Conservation (phyloP, 2,797 vertebrate species). For the Distichodus sexfasciatus region DNA sequence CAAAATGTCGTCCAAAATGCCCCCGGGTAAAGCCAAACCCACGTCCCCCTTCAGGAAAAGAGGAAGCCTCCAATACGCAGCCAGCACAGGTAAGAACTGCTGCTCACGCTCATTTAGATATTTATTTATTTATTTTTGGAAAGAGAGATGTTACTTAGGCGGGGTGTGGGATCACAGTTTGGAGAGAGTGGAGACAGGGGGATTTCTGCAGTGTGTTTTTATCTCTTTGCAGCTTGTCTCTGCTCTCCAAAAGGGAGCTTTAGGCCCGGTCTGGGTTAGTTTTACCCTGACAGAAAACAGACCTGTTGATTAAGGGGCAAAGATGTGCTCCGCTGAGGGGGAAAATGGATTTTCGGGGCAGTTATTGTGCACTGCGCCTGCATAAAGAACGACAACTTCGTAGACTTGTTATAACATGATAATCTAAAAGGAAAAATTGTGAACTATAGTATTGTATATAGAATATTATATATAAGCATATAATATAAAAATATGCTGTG, state of each 20-base stretch:
- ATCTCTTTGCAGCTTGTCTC: neutral
- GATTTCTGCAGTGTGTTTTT: neutral
- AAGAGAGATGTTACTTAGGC: neutral
- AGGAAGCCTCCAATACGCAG: conserved; percentile 82
- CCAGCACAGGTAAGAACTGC: conserved; percentile 80
- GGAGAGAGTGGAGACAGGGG: neutral
- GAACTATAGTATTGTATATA: too few relatives aligned
- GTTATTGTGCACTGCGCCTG: neutral
- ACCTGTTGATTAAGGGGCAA: conserved; percentile 70
- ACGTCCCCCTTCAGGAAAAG: conserved; percentile 85
- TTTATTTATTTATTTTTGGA: too few relatives aligned
- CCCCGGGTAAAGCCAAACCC: conserved; percentile 65
- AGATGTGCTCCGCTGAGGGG: neutral
- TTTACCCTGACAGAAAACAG: neutral
- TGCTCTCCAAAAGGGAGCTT: neutral
- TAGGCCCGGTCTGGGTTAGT: neutral
- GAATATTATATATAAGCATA: too few relatives aligned
- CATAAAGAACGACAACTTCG: neutral
- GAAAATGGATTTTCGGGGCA: neutral
- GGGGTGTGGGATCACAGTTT: neutral
- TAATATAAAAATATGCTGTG: too few relatives aligned
- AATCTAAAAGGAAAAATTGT: too few relatives aligned
- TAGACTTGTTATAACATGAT: too few relatives aligned
- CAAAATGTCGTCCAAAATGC: conserved; percentile 74
- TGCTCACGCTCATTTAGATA: neutral